Evolutionary conservation across 2,888 invertebrate genomes (phyloP), one percentile per base, ranked within the genome.

Genomic region (Allacma fusca): DNA sequence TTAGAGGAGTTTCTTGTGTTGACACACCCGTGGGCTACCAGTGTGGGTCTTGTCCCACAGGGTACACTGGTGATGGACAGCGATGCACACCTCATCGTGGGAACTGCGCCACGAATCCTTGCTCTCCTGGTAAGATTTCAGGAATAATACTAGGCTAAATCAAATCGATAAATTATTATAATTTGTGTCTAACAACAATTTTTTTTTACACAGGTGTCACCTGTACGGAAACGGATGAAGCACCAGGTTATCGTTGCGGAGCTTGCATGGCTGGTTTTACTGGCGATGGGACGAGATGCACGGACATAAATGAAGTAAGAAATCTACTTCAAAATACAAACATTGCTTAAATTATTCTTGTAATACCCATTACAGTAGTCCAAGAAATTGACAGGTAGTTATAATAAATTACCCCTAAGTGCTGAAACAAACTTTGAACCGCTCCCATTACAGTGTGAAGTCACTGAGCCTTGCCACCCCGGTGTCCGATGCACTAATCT

Each of bases 201-300:
- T 4, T 13, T 24, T 70, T 19, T 34, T 64, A 29, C 26, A n/a
- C 23, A 75, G 75, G 75, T 29, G 75, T 76, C n/a, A 13, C n/a
- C 13, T 76, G 75, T 29, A 68, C 68, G 1, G 75, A 76, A 12
- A 76, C 40, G 5, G 69, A 76, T 21, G 75, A 76, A 23, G 59
- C 68, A 21, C 75, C 75, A 21, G 75, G 75, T 12, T 76, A 69
- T 50, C 68, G 69, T 4, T 76, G 75, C 23, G 75, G 75, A 1
- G 19, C 68, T 21, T 76, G 75, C 29, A 68, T 76, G 68, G 68
- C 75, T 21, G 94, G 94, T 0, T 95, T 93, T 88, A 91, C 92
- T 23, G 95, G 93, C 0, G 92, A 93, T 85, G 93, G 93, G 1
- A 87, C 91, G 0, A 91, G 90, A 82, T 94, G 93, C 85, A 89